A percentile compares a stretch with the other conserved stretches of the same genome.
phyloP scores from a whole-genome alignment of 2,888 invertebrate species.

The Oegoconia quadripuncta region DNA sequence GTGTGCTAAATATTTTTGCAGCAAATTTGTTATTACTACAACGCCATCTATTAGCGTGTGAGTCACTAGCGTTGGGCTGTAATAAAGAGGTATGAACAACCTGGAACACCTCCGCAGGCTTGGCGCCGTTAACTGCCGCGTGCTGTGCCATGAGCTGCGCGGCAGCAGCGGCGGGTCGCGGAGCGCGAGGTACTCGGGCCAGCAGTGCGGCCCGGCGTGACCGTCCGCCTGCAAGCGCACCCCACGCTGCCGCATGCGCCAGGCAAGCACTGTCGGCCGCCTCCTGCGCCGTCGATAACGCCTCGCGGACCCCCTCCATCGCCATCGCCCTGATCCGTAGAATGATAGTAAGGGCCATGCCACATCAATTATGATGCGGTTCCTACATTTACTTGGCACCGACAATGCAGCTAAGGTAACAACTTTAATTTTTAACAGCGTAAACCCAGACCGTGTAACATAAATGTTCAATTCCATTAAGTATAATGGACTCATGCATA shows the following conservation, averaged over 20 bases:
- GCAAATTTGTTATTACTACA: no score
- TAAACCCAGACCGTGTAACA: no score
- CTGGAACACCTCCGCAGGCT: constrained; percentile 82
- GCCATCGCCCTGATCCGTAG: constrained; percentile 83
- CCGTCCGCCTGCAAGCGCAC: constrained; percentile 58
- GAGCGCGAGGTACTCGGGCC: constrained; percentile 50
- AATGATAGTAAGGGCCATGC: neutral
- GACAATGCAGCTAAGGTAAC: no score
- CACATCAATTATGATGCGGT: no score
- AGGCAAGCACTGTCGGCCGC: constrained; percentile 91
- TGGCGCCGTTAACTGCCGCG: constrained; percentile 83
- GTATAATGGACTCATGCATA: no score
- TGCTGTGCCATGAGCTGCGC: constrained; percentile 90
- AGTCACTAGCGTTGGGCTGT: no score
- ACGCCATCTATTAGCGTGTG: no score
- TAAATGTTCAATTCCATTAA: no score
- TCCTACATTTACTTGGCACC: no score
- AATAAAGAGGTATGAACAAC: no score
- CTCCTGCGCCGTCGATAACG: constrained; percentile 92
- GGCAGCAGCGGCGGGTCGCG: constrained; percentile 87
- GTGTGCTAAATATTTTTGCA: no score
- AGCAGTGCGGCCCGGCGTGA: constrained; percentile 75
- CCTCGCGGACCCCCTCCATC: constrained; percentile 89
- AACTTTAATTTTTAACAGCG: no score
- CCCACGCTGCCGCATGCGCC: constrained; percentile 92